phyloP scores from a whole-genome alignment of 2,797 vertebrate genomes.

The Ammospiza maritima region DNA sequence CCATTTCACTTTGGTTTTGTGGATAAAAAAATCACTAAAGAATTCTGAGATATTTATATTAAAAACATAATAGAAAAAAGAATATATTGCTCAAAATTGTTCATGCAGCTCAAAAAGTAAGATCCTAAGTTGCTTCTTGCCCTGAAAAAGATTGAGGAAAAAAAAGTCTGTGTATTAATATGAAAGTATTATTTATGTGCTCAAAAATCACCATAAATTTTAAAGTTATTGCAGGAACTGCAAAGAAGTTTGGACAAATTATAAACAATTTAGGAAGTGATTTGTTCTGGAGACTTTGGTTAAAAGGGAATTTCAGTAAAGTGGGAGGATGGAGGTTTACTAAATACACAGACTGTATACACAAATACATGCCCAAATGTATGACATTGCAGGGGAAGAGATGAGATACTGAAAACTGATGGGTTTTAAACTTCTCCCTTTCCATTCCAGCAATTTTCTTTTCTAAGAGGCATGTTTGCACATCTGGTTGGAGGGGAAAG shows the following conservation, averaged over 20 bases:
- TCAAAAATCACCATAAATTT: neutral
- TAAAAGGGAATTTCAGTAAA: neutral
- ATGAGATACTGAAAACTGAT: neutral
- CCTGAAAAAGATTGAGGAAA: neutral
- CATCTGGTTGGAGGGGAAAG: conserved; percentile 59
- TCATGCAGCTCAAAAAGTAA: neutral
- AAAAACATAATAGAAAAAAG: neutral
- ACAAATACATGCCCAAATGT: neutral
- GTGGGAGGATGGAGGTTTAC: neutral
- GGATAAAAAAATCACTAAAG: neutral
- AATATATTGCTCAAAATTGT: neutral
- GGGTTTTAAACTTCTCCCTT: neutral
- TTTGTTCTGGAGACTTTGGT: neutral
- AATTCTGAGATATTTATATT: neutral
- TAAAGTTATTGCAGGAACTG: neutral
- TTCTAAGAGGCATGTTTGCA: conserved; percentile 59
- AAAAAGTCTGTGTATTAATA: neutral
- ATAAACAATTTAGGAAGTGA: neutral
- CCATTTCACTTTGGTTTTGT: neutral
- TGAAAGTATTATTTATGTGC: neutral
- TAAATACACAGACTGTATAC: neutral
- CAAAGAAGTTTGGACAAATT: neutral
- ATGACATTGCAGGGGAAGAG: neutral
- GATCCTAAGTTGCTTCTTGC: neutral
- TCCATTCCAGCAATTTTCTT: conserved; percentile 30